Percentiles rank a stretch among this genome's conserved stretches.
Evolutionary conservation across 2,113 vertebrate genomes (phyloP).

Genomic region (Irena cyanogastra): DNA sequence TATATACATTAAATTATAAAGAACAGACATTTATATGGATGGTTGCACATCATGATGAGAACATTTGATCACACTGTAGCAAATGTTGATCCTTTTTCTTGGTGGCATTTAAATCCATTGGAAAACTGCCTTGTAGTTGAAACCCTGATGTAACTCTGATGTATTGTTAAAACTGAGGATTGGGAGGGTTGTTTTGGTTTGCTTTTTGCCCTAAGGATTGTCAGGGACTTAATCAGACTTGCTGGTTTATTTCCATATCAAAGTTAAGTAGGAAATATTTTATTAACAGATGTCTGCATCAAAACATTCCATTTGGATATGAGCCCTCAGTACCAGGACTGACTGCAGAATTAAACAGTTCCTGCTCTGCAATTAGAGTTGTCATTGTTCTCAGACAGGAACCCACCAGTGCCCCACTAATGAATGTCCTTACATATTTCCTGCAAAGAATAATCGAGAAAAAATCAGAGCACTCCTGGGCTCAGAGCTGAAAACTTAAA

Average conservation of each 20-base stretch:
- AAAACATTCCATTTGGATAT: constrained; percentile 39
- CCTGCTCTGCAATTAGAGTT: constrained; percentile 21
- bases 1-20: constrained; percentile 4
- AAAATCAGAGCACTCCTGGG: constrained; percentile 33
- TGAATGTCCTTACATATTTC: constrained; percentile 25
- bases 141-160: not conserved
- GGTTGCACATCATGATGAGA: not conserved
- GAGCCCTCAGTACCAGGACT: not conserved
- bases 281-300: constrained; percentile 49
- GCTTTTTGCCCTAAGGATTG: not conserved
- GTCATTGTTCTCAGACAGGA: constrained; percentile 49
- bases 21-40: not conserved
- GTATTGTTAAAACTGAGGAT: not conserved
- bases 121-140: not conserved
- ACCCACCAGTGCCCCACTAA: constrained; percentile 23
- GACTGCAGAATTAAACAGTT: not conserved
- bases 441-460: constrained; percentile 48
- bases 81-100: not conserved
- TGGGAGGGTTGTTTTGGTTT: not conserved
- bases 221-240: not conserved
- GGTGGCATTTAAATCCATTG: not conserved
- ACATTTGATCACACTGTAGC: not conserved
- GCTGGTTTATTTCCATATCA: constrained; percentile 35
- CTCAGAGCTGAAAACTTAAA: constrained; percentile 38
- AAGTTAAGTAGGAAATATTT: constrained; percentile 45